Evolutionary conservation across 2,113 vertebrate species (phyloP).

Genomic region (Panthera leo): DNA sequence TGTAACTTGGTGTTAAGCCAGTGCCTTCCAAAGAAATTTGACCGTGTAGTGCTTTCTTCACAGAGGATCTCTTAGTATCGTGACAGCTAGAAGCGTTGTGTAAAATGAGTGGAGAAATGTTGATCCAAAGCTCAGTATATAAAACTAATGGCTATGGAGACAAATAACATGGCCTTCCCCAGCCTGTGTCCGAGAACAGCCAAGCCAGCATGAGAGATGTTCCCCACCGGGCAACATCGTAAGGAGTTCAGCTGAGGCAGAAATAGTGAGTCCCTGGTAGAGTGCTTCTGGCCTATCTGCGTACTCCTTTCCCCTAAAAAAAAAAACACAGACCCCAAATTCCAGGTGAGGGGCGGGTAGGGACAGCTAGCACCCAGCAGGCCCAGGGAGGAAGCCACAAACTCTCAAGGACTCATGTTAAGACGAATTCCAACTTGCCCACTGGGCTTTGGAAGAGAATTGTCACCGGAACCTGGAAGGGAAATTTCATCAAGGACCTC

Average conservation of each 20-base stretch:
- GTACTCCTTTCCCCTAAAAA: neutral
- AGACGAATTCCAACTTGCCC: neutral
- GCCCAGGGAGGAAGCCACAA: neutral
- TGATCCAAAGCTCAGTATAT: neutral
- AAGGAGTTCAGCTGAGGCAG: neutral
- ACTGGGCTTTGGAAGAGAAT: neutral
- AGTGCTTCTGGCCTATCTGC: neutral
- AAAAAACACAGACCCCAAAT: neutral
- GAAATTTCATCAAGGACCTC: neutral
- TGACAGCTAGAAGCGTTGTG: neutral
- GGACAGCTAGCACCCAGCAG: neutral
- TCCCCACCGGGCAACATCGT: neutral
- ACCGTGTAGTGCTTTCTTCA: neutral
- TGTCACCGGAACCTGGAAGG: neutral
- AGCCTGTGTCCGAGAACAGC: neutral
- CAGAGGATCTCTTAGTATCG: neutral
- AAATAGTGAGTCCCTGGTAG: neutral
- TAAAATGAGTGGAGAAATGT: neutral
- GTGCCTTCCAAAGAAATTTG: neutral
- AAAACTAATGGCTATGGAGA: neutral
- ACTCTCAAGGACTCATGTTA: neutral
- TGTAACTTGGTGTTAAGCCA: neutral
- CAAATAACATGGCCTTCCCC: no score
- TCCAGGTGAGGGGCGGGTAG: rapidly evolving
- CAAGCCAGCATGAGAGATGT: neutral